Evolutionary conservation across 2,797 vertebrate species (phyloP), one percentile per base, ranked within the genome.

Genomic region (Eulemur albifrons): DNA sequence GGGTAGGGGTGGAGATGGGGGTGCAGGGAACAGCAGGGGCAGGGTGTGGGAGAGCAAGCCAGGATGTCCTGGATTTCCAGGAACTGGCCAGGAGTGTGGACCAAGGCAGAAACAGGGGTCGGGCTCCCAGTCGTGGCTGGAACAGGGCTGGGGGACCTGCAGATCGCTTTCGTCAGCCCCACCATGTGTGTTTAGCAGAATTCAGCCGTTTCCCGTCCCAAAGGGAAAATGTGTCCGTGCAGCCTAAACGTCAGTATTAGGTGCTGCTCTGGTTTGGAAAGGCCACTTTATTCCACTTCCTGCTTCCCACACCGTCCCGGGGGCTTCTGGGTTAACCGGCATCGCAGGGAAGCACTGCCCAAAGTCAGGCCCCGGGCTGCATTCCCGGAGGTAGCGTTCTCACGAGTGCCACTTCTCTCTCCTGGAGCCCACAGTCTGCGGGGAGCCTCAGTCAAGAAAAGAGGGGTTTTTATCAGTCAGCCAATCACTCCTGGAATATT

Each of bases 321-420:
- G 40, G 32, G 2, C 38, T 57, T 43, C 20, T 7, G 57, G 48
- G 43, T 35, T 65, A 45, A 25, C 20, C 2, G 0, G 8, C 23
- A 11, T 4, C 32, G 15, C 32, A 1, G 14, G 9, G 85, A 27
- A 61, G 54, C 54, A 4, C 23, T 43, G 59, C 14, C 52, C 4
- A 48, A 13, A 32, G 59, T 2, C 23, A 35, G 27, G 3, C 45
- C 35, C 59, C n/a, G 25, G 4, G 20, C 70, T 30, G 20, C 35
- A 32, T 8, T n/a, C 65, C 9, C 1, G 40, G 54, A 70, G 43
- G 21, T 3, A 4, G 43, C 1, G 40, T 21, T 43, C 79, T 52
- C 8, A 0, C 5, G 20, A 2, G 8, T 15, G 40, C 48, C 11
- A 0, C n/a, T 18, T 52, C 45, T 7, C 54, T 18, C 10, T 38